A percentile compares a stretch with the other conserved stretches of the same genome.
Evolutionary conservation across 1,140 invertebrate species (phyloP).

Genomic region (Hirudo medicinalis): DNA sequence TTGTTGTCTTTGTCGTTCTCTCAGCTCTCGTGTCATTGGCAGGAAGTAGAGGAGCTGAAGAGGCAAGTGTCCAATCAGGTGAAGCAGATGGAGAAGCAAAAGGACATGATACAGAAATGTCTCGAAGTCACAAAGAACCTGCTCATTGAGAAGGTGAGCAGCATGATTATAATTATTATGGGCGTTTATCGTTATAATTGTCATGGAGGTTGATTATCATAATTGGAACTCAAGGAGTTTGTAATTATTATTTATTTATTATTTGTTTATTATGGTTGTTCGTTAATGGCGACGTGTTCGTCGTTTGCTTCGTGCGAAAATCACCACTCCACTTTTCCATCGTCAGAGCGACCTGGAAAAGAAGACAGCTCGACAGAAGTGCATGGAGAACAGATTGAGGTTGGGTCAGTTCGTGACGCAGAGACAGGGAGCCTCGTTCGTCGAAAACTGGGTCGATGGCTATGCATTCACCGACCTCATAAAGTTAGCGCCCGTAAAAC

Average conservation of each 20-base stretch:
- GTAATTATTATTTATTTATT: background rate
- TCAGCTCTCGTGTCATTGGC: conserved; percentile 29
- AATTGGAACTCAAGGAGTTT: too few species aligned
- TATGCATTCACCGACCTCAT: conserved; percentile 96
- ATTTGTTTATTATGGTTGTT: background rate
- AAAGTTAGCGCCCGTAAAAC: conserved; percentile 45
- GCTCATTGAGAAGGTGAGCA: conserved; percentile 70
- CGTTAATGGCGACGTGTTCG: background rate
- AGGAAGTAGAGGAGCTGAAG: conserved; percentile 79
- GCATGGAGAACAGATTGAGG: conserved; percentile 94
- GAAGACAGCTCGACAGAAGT: conserved; percentile 82
- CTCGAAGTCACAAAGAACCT: conserved; percentile 60
- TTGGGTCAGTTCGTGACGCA: conserved; percentile 97
- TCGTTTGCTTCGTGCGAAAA: background rate
- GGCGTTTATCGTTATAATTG: too few species aligned
- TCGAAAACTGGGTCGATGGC: conserved; percentile 99
- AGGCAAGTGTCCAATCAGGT: conserved; percentile 80
- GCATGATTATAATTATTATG: background rate
- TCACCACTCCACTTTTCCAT: background rate
- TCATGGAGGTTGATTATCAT: too few species aligned
- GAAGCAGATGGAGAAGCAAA: conserved; percentile 89
- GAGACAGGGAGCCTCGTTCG: conserved; percentile 92
- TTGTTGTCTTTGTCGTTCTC: background rate
- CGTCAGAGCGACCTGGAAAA: conserved; percentile 13
- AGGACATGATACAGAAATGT: conserved; percentile 70